Evolutionary conservation across 1,140 invertebrate genomes (phyloP).

Genomic region (Dryas iulia): DNA sequence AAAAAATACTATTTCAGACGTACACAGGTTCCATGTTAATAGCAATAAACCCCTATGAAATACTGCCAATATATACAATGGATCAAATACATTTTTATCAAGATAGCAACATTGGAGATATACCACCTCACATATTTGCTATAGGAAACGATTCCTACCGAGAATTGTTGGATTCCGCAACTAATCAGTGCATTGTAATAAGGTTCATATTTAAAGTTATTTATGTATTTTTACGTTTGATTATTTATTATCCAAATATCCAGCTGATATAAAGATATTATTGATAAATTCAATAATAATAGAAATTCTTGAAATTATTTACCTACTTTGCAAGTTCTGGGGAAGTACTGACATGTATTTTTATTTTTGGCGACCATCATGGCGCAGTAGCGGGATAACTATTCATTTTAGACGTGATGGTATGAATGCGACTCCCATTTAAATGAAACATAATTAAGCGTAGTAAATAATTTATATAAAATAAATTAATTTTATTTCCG

Average conservation of each 20-base stretch:
- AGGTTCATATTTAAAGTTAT: conserved; percentile 78
- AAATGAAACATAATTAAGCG: too few relatives aligned
- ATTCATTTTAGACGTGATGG: too few relatives aligned
- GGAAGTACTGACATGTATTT: too few relatives aligned
- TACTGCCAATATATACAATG: conserved; percentile 94
- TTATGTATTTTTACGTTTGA: not conserved
- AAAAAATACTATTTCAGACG: conserved; percentile 83
- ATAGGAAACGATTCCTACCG: conserved; percentile 94
- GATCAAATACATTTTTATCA: conserved; percentile 92
- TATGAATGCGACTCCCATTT: too few relatives aligned
- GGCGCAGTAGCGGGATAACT: too few relatives aligned
- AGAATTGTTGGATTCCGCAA: conserved; percentile 87
- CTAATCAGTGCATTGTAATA: conserved; percentile 95
- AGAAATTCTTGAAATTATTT: not conserved
- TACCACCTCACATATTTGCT: conserved; percentile 96
- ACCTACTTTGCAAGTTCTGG: too few relatives aligned
- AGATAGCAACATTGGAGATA: conserved; percentile 90
- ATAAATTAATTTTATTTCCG: too few relatives aligned
- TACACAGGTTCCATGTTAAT: conserved; percentile 96
- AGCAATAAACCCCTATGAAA: conserved; percentile 96
- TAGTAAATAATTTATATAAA: too few relatives aligned
- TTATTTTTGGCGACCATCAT: too few relatives aligned
- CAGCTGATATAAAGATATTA: not conserved
- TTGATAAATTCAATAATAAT: not conserved
- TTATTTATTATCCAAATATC: not conserved